phyloP scores from a whole-genome alignment of 2,888 invertebrate genomes.

The Sympetrum striolatum region DNA sequence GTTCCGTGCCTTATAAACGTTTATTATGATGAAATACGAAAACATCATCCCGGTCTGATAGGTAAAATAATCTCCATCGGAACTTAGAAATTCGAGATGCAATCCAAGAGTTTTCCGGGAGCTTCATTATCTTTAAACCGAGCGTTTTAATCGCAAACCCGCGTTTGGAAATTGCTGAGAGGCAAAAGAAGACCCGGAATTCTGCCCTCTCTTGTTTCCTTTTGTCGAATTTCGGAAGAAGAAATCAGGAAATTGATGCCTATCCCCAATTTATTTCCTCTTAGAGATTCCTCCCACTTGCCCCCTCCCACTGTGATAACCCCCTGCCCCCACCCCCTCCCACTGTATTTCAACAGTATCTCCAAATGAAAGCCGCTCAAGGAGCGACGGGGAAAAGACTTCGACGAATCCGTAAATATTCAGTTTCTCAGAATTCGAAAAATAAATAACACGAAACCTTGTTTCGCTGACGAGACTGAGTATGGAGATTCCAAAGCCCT shows the following conservation, averaged over 20 bases:
- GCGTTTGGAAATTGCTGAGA: neutral
- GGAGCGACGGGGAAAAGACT: neutral
- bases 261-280: neutral
- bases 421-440: neutral
- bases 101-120: no score
- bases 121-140: no score
- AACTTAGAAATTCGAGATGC: no score
- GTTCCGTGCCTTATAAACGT: no score
- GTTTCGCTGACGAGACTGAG: neutral
- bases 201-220: neutral
- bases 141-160: neutral
- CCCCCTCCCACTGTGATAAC: no score
- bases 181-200: neutral
- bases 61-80: no score
- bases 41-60: no score
- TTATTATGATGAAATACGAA: no score
- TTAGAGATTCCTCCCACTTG: neutral
- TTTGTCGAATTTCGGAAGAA: neutral
- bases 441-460: neutral
- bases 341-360: neutral
- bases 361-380: neutral
- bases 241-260: neutral
- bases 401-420: neutral
- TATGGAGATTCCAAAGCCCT: neutral
- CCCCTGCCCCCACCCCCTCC: neutral